Evolutionary conservation across 1,140 invertebrate species (phyloP), one percentile per base, ranked within the genome.

Genomic region (Apis dorsata): DNA sequence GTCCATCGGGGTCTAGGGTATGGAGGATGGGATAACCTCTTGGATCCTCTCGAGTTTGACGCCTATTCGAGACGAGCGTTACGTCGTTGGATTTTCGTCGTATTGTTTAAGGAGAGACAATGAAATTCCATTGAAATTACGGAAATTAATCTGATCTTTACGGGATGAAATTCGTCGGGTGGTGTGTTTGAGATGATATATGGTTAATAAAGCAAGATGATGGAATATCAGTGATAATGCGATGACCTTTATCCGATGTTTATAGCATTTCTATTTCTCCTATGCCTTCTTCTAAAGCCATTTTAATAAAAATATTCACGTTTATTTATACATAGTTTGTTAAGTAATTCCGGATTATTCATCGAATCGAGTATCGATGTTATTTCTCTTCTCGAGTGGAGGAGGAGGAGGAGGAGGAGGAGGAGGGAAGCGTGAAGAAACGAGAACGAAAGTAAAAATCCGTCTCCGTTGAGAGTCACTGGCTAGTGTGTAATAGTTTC

Each of bases 401-500:
- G 24, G 24, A 0, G 49, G 11, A 21, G 21, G 19, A 11, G 19
- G 51, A 44, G 60, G 53, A 21, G 21, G 19, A 11, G 19, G 51
- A 44, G 60, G 53, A 55, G 44, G n/a, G 34, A 28, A 19, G 49
- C 44, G 53, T n/a, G 62, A 65, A 59, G 53, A 60, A 86, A 88
- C 87, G 84, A 79, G 88, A 93, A 93, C 89, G 93, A 94, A 93
- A 94, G 92, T 94, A 93, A 93, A 93, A 91, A 89, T 88, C 82
- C 85, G 60, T 76, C 65, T 55, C 21, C 62, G 88, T 84, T 94
- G 93, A 94, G 93, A 93, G 80, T 88, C 93, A 91, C 93, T 94
- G 93, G 74, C 89, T 92, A 93, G 92, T 93, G 93, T 93, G 93
- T 94, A 94, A 94, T 94, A 94, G 93, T 94, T 94, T 94, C 93